Percentiles rank a stretch among this genome's conserved stretches.
Evolutionary conservation across 2,797 vertebrate species (phyloP).

Genomic region (Parauchenoglanis punctatus): DNA sequence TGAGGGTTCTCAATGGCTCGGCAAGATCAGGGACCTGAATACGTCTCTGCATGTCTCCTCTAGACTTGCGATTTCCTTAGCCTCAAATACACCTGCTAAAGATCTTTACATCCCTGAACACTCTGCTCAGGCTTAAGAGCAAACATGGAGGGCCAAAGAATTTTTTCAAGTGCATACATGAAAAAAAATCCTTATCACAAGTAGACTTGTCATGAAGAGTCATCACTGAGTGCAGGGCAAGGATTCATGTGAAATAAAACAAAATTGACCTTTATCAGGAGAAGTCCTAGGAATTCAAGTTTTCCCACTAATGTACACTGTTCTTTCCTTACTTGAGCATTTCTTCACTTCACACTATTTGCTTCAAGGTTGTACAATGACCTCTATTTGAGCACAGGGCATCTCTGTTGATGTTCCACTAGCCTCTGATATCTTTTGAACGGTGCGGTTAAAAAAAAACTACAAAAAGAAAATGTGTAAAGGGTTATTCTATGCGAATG

Average conservation of each 20-base stretch:
- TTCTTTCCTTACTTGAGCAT: neutral
- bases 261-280: neutral
- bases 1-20: neutral
- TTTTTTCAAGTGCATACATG: too few relatives aligned
- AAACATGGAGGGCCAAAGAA: neutral
- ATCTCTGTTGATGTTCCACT: neutral
- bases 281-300: neutral
- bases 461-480: neutral
- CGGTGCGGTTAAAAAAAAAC: neutral
- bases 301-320: neutral
- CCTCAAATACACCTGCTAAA: constrained; percentile 17
- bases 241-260: neutral
- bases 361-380: neutral
- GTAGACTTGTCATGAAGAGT: neutral
- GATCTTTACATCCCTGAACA: neutral
- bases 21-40: constrained; percentile 4
- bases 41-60: constrained; percentile 7
- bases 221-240: too few relatives aligned
- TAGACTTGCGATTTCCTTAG: neutral
- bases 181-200: neutral
- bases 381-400: neutral
- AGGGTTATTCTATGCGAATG: neutral
- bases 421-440: neutral
- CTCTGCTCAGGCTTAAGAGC: neutral
- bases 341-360: neutral